Evolutionary conservation across 2,797 vertebrate genomes (phyloP).

Genomic region (Taenioides sp.): DNA sequence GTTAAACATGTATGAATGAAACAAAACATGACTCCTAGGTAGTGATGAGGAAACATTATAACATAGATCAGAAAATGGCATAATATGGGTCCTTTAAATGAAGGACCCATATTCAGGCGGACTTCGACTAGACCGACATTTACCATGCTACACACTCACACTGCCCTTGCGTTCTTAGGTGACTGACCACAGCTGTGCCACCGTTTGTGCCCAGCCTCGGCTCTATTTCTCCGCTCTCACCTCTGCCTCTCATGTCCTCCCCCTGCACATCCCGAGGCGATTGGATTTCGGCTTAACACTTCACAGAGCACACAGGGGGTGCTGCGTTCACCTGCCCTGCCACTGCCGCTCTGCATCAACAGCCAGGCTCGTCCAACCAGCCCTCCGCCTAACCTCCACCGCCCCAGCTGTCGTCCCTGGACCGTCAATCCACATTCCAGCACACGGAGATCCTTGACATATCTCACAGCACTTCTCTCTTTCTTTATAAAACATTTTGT

Average conservation of each 20-base stretch:
- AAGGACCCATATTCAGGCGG: too few species aligned
- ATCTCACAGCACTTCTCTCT: conserved; percentile 32
- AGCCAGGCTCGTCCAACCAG: conserved; percentile 40
- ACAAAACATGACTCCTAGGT: too few species aligned
- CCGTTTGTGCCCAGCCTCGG: conserved; percentile 35
- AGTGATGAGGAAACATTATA: too few species aligned
- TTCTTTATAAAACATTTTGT: conserved; percentile 22
- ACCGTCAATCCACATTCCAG: conserved; percentile 43
- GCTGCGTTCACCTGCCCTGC: conserved; percentile 56
- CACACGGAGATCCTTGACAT: conserved; percentile 36
- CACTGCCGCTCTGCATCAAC: conserved; percentile 57
- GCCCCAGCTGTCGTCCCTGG: conserved; percentile 47
- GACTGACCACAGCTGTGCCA: conserved; percentile 31
- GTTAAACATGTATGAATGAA: too few species aligned
- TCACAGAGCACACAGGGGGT: conserved; percentile 52
- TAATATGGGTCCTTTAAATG: too few species aligned
- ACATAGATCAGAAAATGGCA: too few species aligned
- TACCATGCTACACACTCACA: conserved; percentile 28
- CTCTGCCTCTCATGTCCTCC: conserved; percentile 15
- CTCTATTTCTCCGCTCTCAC: conserved; percentile 9
- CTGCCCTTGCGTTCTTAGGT: conserved; percentile 23
- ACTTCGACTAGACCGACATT: conserved; percentile 17
- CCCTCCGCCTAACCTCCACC: conserved; percentile 46
- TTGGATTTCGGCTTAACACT: conserved; percentile 57
- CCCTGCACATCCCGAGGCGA: conserved; percentile 27